These are phyloP conservation scores for Xylophagus ater DNA, from an alignment of 2,888 invertebrate genomes.

Conservation along the genomic window DNA sequence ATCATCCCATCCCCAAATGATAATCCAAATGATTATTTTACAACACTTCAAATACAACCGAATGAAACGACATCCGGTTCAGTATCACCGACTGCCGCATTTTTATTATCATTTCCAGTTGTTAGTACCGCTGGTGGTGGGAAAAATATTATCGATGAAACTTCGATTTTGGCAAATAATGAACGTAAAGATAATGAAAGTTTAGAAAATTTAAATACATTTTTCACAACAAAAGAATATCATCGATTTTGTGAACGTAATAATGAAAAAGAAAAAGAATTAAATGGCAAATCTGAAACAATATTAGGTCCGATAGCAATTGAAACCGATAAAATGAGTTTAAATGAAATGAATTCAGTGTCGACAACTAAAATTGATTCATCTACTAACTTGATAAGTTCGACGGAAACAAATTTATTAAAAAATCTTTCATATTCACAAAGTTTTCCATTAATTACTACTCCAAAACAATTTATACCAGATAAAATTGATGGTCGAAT, in stretches of 20 bases:
- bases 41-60: constrained; percentile 46
- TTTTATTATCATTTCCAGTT: constrained; percentile 50
- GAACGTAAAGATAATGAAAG: constrained; percentile 13
- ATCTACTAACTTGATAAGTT: too few species aligned
- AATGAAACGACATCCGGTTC: constrained; percentile 48
- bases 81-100: constrained; percentile 54
- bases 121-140: constrained; percentile 45
- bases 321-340: not conserved
- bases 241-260: constrained; percentile 19
- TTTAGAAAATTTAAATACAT: constrained; percentile 21
- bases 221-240: constrained; percentile 21
- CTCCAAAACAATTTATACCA: not conserved
- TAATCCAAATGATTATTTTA: constrained; percentile 49
- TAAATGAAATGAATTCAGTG: not conserved
- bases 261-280: too few species aligned
- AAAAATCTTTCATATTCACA: constrained; percentile 1
- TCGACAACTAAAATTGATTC: not conserved
- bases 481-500: too few species aligned
- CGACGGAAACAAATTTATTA: not conserved
- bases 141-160: constrained; percentile 27
- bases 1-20: constrained; percentile 36
- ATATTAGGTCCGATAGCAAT: not conserved
- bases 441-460: not conserved
- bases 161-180: not conserved
- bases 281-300: not conserved